Evolutionary conservation across 2,797 vertebrate genomes (phyloP).

Genomic region (Poecilia picta): DNA sequence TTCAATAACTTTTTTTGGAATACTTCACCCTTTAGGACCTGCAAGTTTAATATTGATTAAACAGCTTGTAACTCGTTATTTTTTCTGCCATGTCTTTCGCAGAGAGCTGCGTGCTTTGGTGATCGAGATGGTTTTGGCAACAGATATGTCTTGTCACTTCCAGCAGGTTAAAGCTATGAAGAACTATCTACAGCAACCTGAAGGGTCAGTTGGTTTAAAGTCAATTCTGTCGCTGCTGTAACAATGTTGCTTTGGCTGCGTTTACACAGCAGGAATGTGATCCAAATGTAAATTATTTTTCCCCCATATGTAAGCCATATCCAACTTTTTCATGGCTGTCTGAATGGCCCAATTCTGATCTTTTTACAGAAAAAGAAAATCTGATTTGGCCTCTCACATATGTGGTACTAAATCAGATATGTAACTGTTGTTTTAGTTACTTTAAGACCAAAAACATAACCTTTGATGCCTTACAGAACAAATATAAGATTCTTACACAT

Average conservation of each 20-base stretch:
- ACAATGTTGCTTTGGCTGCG: neutral
- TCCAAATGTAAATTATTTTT: no score
- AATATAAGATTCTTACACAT: neutral
- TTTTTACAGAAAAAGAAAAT: no score
- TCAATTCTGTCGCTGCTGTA: neutral
- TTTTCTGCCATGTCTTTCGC: slow-evolving; percentile 26
- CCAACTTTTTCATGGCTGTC: no score
- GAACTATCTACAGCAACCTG: slow-evolving; percentile 94
- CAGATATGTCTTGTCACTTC: slow-evolving; percentile 99
- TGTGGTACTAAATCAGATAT: no score
- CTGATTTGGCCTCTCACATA: no score
- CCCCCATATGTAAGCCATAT: no score
- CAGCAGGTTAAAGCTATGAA: slow-evolving; percentile 99
- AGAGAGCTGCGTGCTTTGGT: slow-evolving; percentile 96
- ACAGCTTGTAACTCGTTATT: slow-evolving; percentile 10
- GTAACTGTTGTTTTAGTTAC: no score
- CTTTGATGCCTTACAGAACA: neutral
- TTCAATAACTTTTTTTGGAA: neutral
- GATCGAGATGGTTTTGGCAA: slow-evolving; percentile 97
- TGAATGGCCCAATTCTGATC: no score
- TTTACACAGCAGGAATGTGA: no score
- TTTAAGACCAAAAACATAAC: no score
- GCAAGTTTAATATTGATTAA: slow-evolving; percentile 33
- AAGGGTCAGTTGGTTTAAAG: slow-evolving; percentile 86
- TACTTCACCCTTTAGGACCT: slow-evolving; percentile 16